Percentiles rank a stretch among this genome's conserved stretches.
Evolutionary conservation across 1,140 invertebrate genomes (phyloP).

Genomic region (Druon quercuslanigerum): DNA sequence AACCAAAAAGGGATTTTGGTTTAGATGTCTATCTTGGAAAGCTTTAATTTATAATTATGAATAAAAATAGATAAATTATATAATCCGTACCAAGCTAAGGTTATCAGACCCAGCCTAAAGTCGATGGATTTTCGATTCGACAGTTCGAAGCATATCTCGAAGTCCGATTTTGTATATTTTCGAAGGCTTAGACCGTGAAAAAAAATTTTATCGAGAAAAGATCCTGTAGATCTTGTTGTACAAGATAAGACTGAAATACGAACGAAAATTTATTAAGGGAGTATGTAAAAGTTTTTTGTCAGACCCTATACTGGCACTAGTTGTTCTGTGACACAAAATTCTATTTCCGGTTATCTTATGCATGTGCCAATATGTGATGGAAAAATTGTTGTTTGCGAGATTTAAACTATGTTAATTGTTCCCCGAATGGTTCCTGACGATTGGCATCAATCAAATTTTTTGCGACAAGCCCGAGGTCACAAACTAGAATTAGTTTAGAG

Average conservation of each 20-base stretch:
- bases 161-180: conserved; percentile 39
- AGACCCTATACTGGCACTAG: conserved; percentile 5
- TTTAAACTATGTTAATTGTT: conserved; percentile 26
- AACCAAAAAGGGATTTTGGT: not conserved
- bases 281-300: conserved; percentile 19
- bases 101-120: not conserved
- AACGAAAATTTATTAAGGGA: conserved; percentile 38
- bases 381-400: conserved; percentile 27
- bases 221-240: conserved; percentile 53
- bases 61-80: not conserved
- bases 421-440: not conserved
- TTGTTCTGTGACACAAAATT: conserved; percentile 20
- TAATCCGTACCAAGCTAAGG: conserved; percentile 22
- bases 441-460: conserved; percentile 18
- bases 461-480: not conserved
- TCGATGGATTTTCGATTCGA: conserved; percentile 14
- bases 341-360: conserved; percentile 23
- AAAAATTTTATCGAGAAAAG: not conserved
- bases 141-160: conserved; percentile 45
- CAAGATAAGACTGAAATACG: conserved; percentile 69
- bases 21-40: not conserved
- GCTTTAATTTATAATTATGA: not conserved
- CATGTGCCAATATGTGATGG: conserved; percentile 9
- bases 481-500: not conserved
- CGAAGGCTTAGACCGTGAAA: not conserved